phyloP scores from a whole-genome alignment of 2,113 vertebrate species.

The Balaenoptera acutorostrata region DNA sequence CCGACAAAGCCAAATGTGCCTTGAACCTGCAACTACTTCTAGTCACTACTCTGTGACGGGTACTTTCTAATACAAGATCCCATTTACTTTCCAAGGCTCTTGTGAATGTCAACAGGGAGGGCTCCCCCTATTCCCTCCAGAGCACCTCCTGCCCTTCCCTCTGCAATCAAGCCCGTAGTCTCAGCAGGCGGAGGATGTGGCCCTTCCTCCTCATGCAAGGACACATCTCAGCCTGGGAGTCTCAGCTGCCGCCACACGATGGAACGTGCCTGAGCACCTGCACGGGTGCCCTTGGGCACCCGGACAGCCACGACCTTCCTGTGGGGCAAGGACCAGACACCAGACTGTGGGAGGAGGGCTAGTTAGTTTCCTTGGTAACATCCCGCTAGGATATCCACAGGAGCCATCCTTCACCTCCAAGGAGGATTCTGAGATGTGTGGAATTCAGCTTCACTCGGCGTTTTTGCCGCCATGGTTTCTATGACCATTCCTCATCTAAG shows the following conservation, averaged over 20 bases:
- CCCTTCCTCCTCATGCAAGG: background rate
- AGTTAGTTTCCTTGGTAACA: no score
- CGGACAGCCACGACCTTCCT: accelerated
- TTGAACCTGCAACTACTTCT: background rate
- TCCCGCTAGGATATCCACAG: background rate
- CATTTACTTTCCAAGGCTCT: background rate
- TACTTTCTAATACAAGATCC: background rate
- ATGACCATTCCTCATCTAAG: background rate
- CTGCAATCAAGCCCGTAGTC: background rate
- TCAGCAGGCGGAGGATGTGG: background rate
- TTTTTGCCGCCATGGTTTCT: background rate
- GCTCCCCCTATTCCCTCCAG: background rate
- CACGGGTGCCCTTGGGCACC: background rate
- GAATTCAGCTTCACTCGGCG: background rate
- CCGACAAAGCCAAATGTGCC: no score
- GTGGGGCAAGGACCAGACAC: background rate
- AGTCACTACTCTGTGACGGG: background rate
- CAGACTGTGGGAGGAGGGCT: background rate
- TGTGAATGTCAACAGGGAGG: background rate
- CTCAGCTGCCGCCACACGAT: background rate
- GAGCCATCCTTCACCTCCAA: background rate
- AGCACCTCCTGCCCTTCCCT: background rate
- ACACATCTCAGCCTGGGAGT: background rate
- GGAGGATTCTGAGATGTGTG: background rate
- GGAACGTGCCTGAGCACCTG: background rate